Base-by-base conservation (phyloP, 2,113 vertebrate species). In the Forbesichthys agassizii region DNA sequence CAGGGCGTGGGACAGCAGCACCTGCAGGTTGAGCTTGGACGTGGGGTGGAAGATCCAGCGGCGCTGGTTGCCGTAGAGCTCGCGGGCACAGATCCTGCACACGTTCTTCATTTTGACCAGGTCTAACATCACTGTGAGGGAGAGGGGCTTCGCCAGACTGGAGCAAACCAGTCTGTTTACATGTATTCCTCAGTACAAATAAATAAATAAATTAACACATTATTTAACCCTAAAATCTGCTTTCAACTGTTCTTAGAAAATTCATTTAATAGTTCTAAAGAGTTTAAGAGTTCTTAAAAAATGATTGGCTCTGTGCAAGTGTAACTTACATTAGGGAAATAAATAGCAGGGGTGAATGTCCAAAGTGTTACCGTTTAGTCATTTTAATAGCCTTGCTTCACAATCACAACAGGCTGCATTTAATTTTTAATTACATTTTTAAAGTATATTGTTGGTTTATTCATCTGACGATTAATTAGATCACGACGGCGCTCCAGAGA, bases 41-140 rank as follows among this genome's bases (percentile, higher is more conserved):
- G 94, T 82, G 0, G 95, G 93, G 85, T 98, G 96, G 84, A 99
- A 99, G 62, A 99, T 96, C 97, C 97, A 99, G 73, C 96, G 88
- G 0, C 97, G 92, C 88, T 98, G 97, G 86, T 95, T 97, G 3
- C 97, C 96, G 0, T 89, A 95, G 70, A 98, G 94, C 88, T 95
- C 95, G 1, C 96, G 90, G 46, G 93, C 94, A 1, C 97, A 99
- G 77, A 98, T 94, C 65, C 97, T 87, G 82, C 96, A 98, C 3
- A 83, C 53, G 51, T 96, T 95, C 88, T 94, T 95, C 95, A 96
- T 96, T 72, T 66, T 86, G 56, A 69, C 71, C 55, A 59, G 63
- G 3, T 89, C 88, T 61, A 88, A 73, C 85, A 84, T 87, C 54
- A 16, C 55, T 42, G 48, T 18, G 14, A 53, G 20, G 56, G 14